Evolutionary conservation across 2,888 invertebrate species (phyloP).

Genomic region (Trissoscelio sp.): DNA sequence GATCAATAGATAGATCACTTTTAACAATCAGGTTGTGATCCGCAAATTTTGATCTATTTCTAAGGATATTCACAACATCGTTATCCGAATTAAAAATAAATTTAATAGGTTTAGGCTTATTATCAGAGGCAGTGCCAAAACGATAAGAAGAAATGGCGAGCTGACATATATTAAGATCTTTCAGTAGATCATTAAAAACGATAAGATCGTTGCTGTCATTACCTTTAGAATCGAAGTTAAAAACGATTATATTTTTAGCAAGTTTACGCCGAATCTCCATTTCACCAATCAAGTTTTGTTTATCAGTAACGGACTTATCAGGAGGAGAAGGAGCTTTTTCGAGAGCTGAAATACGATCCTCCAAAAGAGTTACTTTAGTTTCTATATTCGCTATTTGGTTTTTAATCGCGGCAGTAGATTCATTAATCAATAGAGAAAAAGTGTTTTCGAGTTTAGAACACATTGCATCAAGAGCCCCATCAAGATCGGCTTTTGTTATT

Average conservation of each 20-base stretch:
- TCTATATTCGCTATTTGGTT: too few relatives aligned
- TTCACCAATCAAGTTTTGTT: background rate
- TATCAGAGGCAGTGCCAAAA: background rate
- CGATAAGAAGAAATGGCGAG: background rate
- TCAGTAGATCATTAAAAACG: background rate
- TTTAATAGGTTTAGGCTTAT: background rate
- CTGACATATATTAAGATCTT: background rate
- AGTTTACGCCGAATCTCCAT: background rate
- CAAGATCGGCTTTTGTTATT: background rate
- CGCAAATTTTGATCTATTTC: background rate
- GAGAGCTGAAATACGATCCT: too few relatives aligned
- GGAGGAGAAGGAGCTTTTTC: too few relatives aligned
- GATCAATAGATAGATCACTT: background rate
- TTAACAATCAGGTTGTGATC: background rate
- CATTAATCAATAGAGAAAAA: background rate
- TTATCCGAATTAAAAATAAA: background rate
- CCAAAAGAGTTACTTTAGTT: too few relatives aligned
- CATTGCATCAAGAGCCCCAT: background rate
- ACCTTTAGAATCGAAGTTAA: background rate
- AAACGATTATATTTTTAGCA: background rate
- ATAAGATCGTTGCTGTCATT: background rate
- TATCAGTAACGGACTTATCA: background rate
- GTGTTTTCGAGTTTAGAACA: background rate
- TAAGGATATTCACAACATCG: background rate
- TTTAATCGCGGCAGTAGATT: too few relatives aligned